Base-by-base conservation (phyloP, 92 coral and sea anemone species). In the Muricea muricata region DNA sequence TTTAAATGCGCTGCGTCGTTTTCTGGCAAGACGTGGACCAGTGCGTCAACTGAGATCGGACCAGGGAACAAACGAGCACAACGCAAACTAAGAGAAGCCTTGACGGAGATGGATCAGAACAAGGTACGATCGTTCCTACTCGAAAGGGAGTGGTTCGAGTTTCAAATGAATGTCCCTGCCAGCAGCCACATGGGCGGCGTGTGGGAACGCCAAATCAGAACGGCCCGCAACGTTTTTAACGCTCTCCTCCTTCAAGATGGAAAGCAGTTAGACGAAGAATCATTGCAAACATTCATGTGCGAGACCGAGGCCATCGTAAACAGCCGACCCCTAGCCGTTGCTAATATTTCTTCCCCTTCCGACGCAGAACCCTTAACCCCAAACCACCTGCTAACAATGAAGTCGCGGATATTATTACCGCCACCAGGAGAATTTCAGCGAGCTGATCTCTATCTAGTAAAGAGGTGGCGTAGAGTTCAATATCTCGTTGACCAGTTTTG, bases 1-100 rank as follows among this genome's bases (percentile, higher is more conserved):
- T 61, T 6, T 90, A 4, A 78, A 87, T 20, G 89, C 93, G 4
- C 21, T 82, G 3, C 32, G 93, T 12, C 82, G 91, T 18, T 91
- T 91, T 68, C 21, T 78, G 0, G 54, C 87, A 40, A 75, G 93
- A 0, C 15, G 91, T 37, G 90, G 90, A 14, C 90, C 81, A 1
- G 29, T 75, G 25, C 23, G 81, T n/a, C 81, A 75, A 25, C 81
- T 23, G 5, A 6, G 81, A 31, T 45, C 63, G 11, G 65, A 75
- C 28, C 81, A 34, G 42, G 81, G 81, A 50, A 75, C 63, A 15
- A 75, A 75, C 66, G 81, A 24, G 41, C 65, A 10, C 33, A 35
- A 23, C 15, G 26, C 2, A 50, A 69, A 33, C 29, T 69, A 4
- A 23, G 18, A 18, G 39, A 32, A 32, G 50, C 75, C 18, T 18